Base-by-base conservation (phyloP, 2,888 invertebrate species). In the Melangyna quadrimaculata region DNA sequence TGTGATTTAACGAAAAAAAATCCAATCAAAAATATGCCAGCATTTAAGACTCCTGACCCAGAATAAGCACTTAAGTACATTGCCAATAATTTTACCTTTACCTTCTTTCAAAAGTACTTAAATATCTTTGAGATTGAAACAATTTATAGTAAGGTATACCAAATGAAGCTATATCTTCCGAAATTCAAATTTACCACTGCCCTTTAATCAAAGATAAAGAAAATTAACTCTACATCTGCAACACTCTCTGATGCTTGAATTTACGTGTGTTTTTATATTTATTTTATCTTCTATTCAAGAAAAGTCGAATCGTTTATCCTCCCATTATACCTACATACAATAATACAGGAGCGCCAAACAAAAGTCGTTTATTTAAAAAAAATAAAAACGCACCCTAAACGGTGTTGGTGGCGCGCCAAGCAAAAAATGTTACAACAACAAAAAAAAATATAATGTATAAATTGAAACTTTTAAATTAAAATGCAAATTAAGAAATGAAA, bases 401-500 rank as follows among this genome's bases (percentile, higher is more conserved):
- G 17, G 37, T 37, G 37, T n/a, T n/a, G n/a, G n/a, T 59, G 59
- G 12, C 19, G 14, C n/a, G 7, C 37, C 35, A 9, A 40, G 17
- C 24, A 22, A 27, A 24, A 40, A 51, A 37, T 4, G 40, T n/a
- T n/a, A n/a, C n/a, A 17, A 40, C n/a, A 48, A 10, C 1, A 65
- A 7, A 24, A 8, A 37, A 35, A 37, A 35, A 48, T 59, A 37
- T n/a, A n/a, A 29, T 40, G 29, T 57, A 61, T 43, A 71, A 71
- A 61, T 61, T 80, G 53, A 70, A 74, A 80, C 69, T 80, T 80
- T 86, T 80, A 57, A 80, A 86, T 86, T 80, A 86, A 86, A 80
- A 86, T 86, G 84, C 84, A 86, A 86, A 86, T 86, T 86, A 72
- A 83, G 74, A 84, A 84, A 80, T 84, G 75, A 86, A 80, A 72